Evolutionary conservation across 1,140 invertebrate species (phyloP).

Genomic region (Sitobion miscanthi): DNA sequence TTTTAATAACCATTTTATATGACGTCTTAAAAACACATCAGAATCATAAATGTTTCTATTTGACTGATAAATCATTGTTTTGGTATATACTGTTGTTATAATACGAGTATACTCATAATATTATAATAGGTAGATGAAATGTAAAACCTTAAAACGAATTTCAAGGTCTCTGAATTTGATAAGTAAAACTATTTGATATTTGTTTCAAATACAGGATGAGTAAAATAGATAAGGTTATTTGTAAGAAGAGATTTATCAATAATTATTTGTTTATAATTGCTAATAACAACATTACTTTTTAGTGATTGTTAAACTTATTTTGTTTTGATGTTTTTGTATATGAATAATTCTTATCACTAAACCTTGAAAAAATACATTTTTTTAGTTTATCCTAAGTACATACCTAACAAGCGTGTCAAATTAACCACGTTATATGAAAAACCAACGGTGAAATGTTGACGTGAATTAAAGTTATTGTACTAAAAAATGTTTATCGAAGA

Average conservation of each 20-base stretch:
- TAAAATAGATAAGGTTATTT: not conserved
- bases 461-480: not conserved
- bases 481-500: slow-evolving; percentile 1
- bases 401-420: not conserved
- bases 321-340: not conserved
- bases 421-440: not conserved
- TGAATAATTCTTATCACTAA: not conserved
- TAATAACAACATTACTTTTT: not conserved
- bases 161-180: not conserved
- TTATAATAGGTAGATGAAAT: not conserved
- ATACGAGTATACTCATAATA: not conserved
- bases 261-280: not conserved
- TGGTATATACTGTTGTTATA: not conserved
- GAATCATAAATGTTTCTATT: not conserved
- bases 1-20: not conserved
- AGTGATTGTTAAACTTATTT: not conserved
- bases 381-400: not conserved
- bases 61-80: not conserved
- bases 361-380: not conserved
- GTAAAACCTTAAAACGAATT: not conserved
- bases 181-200: not conserved
- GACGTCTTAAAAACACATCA: not conserved
- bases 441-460: not conserved
- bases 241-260: not conserved
- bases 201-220: not conserved